These are phyloP conservation scores for Toxotes chatareus DNA, from an alignment of 2,113 vertebrate species.

Conservation along the genomic window DNA sequence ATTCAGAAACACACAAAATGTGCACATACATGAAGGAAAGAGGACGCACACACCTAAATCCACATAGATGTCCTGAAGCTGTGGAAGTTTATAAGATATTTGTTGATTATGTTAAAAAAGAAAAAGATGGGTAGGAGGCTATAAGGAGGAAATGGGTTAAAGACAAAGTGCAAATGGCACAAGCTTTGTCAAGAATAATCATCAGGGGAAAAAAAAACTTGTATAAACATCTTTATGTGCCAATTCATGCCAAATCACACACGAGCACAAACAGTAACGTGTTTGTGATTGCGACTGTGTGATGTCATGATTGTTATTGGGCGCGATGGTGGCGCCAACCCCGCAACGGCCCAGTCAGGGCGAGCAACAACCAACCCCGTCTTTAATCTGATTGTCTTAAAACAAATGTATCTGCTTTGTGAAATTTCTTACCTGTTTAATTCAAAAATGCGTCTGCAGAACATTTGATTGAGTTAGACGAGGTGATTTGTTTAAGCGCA, in stretches of 20 bases:
- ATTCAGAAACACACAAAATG: slow-evolving; percentile 7
- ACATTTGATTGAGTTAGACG: slow-evolving; percentile 75
- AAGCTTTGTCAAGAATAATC: slow-evolving; percentile 8
- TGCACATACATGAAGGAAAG: slow-evolving; percentile 48
- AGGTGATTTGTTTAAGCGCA: slow-evolving; percentile 79
- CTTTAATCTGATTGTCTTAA: slow-evolving; percentile 78
- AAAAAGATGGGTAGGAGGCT: slow-evolving; percentile 28
- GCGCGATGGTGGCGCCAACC: slow-evolving; percentile 73
- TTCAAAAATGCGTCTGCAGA: slow-evolving; percentile 78
- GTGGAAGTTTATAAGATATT: slow-evolving; percentile 36
- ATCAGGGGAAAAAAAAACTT: neutral
- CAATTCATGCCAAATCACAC: slow-evolving; percentile 28
- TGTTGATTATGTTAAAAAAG: slow-evolving; percentile 13
- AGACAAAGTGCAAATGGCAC: neutral
- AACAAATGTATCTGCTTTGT: slow-evolving; percentile 78
- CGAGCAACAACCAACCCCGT: slow-evolving; percentile 34
- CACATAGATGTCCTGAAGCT: slow-evolving; percentile 58
- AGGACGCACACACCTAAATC: slow-evolving; percentile 20
- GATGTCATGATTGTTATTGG: slow-evolving; percentile 67
- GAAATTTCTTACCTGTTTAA: slow-evolving; percentile 82
- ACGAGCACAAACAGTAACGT: slow-evolving; percentile 19
- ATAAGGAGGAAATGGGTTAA: slow-evolving; percentile 8
- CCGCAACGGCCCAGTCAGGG: slow-evolving; percentile 29
- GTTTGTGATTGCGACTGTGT: slow-evolving; percentile 18
- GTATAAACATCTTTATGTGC: slow-evolving; percentile 12